These are phyloP conservation scores for Microctonus hyperodae DNA, from an alignment of 2,888 invertebrate species.

Conservation along the genomic window DNA sequence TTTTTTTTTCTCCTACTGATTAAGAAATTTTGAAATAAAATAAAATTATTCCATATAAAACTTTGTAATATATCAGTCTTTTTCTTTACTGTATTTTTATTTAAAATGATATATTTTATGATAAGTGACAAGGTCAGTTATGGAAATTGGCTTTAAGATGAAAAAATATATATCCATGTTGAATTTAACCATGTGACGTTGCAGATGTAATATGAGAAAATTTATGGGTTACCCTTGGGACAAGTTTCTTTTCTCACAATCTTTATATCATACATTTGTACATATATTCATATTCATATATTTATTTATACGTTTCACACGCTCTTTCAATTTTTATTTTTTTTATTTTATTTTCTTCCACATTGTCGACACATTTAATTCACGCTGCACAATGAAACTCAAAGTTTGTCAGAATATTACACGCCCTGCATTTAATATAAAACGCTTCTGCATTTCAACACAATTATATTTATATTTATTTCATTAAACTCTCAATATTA, in stretches of 20 bases:
- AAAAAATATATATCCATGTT: constrained; percentile 32
- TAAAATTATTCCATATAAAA: not conserved
- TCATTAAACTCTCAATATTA: not conserved
- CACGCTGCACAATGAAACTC: too few relatives aligned
- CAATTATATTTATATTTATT: not conserved
- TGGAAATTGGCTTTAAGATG: constrained; percentile 32
- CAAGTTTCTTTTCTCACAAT: not conserved
- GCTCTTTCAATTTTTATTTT: too few relatives aligned
- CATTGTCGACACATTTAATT: too few relatives aligned
- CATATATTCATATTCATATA: too few relatives aligned
- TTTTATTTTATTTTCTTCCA: too few relatives aligned
- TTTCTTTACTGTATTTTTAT: not conserved
- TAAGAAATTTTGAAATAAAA: not conserved
- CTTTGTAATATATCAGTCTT: not conserved
- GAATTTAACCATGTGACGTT: constrained; percentile 6
- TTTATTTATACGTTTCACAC: too few relatives aligned
- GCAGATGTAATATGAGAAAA: constrained; percentile 29
- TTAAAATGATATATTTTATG: constrained; percentile 10
- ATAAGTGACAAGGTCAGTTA: constrained; percentile 26
- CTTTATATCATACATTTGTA: too few relatives aligned
- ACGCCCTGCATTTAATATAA: not conserved
- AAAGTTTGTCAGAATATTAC: not conserved
- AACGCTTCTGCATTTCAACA: not conserved
- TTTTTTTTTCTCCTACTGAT: not conserved
- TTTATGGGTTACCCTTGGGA: constrained; percentile 31